A percentile compares a stretch with the other conserved stretches of the same genome.
These are phyloP conservation scores for Glaucomys volans DNA, from an alignment of 2,113 vertebrate species.

Conservation along the genomic window DNA sequence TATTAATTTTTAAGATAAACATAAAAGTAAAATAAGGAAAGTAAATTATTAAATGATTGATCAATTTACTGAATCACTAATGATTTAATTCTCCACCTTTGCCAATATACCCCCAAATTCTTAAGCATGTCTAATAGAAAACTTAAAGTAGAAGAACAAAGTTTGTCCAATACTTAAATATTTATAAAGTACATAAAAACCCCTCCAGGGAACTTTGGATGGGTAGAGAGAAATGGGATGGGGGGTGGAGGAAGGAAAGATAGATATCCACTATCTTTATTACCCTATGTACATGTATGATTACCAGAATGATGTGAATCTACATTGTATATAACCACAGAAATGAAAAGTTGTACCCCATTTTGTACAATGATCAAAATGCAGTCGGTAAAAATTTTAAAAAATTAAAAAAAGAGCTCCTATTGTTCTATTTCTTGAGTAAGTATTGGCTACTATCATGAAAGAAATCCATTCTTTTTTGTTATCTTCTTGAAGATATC, in stretches of 20 bases:
- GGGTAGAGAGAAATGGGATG: no score
- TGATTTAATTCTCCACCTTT: slow-evolving; percentile 1
- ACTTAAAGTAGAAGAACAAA: background rate
- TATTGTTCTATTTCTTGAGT: background rate
- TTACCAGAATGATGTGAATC: no score
- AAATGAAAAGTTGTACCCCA: no score
- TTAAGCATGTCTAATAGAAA: background rate
- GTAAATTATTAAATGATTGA: background rate
- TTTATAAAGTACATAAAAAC: background rate
- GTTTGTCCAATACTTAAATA: background rate
- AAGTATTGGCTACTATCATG: slow-evolving; percentile 71
- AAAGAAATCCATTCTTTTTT: slow-evolving; percentile 76
- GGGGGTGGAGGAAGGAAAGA: no score
- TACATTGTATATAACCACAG: no score
- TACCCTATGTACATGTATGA: no score
- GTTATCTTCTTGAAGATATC: slow-evolving; percentile 77
- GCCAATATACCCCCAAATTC: background rate
- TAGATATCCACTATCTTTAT: no score
- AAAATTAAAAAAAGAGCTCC: slow-evolving; percentile 4
- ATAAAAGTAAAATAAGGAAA: slow-evolving; percentile 35
- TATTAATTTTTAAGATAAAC: background rate
- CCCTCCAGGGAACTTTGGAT: no score
- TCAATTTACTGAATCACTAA: slow-evolving; percentile 2
- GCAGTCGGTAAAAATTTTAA: no score
- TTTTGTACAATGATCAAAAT: no score